Base-by-base conservation (phyloP, 2,113 vertebrate species). In the Ammospiza caudacuta region DNA sequence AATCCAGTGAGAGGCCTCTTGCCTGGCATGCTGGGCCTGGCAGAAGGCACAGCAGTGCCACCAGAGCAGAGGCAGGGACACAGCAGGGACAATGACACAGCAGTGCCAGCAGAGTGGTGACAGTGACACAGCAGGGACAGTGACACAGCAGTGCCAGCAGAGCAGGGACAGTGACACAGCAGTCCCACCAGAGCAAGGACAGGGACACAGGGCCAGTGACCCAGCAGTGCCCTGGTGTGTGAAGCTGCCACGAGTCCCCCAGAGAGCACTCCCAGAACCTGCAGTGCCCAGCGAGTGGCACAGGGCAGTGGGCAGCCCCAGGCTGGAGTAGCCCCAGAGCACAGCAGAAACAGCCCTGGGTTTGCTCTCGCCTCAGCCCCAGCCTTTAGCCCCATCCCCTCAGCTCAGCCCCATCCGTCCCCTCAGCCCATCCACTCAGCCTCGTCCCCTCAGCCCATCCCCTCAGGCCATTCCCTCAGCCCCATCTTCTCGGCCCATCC, bases 11-110 rank as follows among this genome's bases (percentile, higher is more conserved):
- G 29, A 24, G 17, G 29, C 59, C 61, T 55, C 76, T 87, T 61
- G 22, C 15, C 9, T 5, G 20, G 43, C 0, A 0, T 11, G 3
- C 25, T 44, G 52, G 49, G 49, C 21, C 39, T n/a, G 72, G 63
- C 54, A 78, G 79, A 46, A 76, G 82, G 31, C 37, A 51, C 35
- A 18, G 14, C 29, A 52, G 35, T 23, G 49, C 12, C 46, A 13
- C 3, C 31, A 68, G 44, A 35, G 31, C 8, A 1, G 2, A 12
- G 20, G 15, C 31, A 58, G 29, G 18, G 67, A 3, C 29, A 6
- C 29, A 62, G 41, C 66, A 39, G 21, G 23, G 19, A 15, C 31
- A 58, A 23, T 22, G 67, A 3, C 29, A 6, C 28, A 62, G 41
- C 66, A 43, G 19, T 25, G 51, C 18, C 77, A 7, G 5, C 31